Evolutionary conservation across 2,888 invertebrate species (phyloP).

Genomic region (Hemistola chrysoprasaria): DNA sequence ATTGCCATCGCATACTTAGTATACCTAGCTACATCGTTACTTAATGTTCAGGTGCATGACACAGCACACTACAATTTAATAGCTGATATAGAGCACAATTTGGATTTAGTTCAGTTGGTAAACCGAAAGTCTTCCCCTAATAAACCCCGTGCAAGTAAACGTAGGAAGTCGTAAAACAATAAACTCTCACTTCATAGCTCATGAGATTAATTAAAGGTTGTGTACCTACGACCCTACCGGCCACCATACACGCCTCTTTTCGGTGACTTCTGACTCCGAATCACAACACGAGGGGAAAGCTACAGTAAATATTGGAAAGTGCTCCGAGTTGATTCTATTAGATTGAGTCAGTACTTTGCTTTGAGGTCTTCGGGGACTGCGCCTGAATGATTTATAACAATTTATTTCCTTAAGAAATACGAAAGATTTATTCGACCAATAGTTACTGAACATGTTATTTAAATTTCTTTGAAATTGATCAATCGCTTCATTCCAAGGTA

Average conservation of each 20-base stretch:
- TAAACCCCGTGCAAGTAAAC: slow-evolving; percentile 17
- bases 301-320: slow-evolving; percentile 80
- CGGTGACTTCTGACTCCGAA: slow-evolving; percentile 62
- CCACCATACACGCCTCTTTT: slow-evolving; percentile 75
- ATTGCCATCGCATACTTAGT: too few relatives aligned
- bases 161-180: slow-evolving; percentile 43
- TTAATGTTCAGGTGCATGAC: too few relatives aligned
- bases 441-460: too few relatives aligned
- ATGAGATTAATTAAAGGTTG: slow-evolving; percentile 72
- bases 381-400: slow-evolving; percentile 37
- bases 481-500: slow-evolving; percentile 21
- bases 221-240: slow-evolving; percentile 62
- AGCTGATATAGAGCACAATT: too few relatives aligned
- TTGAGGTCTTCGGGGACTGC: slow-evolving; percentile 49
- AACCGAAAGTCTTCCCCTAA: slow-evolving; percentile 1
- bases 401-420: too few relatives aligned
- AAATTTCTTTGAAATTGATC: slow-evolving; percentile 12
- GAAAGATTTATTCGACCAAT: not conserved
- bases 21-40: too few relatives aligned
- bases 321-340: slow-evolving; percentile 79
- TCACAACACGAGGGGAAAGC: slow-evolving; percentile 71
- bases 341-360: slow-evolving; percentile 68
- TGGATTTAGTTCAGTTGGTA: not conserved
- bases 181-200: slow-evolving; percentile 32
- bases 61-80: too few relatives aligned